Percentiles rank a stretch among this genome's conserved stretches.
These are phyloP conservation scores for Tricholauxania praeusta DNA, from an alignment of 2,888 invertebrate species.

Conservation along the genomic window DNA sequence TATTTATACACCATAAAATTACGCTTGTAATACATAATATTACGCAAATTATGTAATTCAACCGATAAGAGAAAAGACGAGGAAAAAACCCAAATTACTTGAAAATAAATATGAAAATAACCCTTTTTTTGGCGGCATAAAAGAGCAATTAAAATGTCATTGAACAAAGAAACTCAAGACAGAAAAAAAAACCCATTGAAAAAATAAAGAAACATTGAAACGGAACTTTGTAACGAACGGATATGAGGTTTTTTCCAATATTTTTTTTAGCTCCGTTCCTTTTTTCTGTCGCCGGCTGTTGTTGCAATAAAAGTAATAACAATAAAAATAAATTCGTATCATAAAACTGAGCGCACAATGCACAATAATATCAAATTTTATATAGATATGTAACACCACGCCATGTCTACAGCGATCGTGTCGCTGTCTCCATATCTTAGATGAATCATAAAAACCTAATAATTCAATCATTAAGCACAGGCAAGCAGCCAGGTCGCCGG, in stretches of 20 bases:
- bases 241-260: conserved; percentile 35
- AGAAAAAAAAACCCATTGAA: conserved; percentile 51
- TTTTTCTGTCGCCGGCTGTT: background rate
- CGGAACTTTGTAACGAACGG: conserved; percentile 35
- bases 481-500: conserved; percentile 23
- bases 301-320: conserved; percentile 3
- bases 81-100: background rate
- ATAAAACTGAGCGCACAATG: conserved; percentile 1
- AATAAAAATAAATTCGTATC: conserved; percentile 1
- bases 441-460: conserved; percentile 34
- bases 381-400: too few relatives aligned
- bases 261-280: background rate
- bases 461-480: conserved; percentile 31
- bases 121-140: background rate
- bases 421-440: conserved; percentile 3
- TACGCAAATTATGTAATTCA: too few relatives aligned
- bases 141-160: conserved; percentile 57
- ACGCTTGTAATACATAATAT: too few relatives aligned
- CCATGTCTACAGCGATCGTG: background rate
- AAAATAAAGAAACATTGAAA: conserved; percentile 55
- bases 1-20: background rate
- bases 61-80: background rate
- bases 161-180: conserved; percentile 32
- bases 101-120: background rate
- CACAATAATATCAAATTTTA: background rate